Evolutionary conservation across 2,888 invertebrate species (phyloP), one percentile per base, ranked within the genome.

Genomic region (Pteria penguin): DNA sequence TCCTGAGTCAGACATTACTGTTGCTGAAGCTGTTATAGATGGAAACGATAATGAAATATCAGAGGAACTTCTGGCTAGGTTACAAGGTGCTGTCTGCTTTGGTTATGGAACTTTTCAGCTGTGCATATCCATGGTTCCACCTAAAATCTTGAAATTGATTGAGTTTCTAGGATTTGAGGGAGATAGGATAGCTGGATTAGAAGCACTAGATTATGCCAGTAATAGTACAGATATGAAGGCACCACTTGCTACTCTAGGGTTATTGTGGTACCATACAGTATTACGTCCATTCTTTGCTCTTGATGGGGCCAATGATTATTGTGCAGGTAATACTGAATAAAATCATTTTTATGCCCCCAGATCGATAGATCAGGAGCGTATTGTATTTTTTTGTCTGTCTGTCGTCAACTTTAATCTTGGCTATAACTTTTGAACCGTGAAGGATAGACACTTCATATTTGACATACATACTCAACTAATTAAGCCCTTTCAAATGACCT

Each of bases 81-180:
- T 95, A 55, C 94, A 95, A 94, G 94, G 94, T 4, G 94, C 95
- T 0, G 94, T 95, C 4, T 94, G 94, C 84, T 95, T 95, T 88
- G 95, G 95, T 2, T 95, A 95, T 84, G 95, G 95, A 18, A 92
- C 95, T 52, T 94, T 95, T 86, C 95, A 95, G 86, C 90, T 95
- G 71, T 94, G 94, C 79, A 93, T 95, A 68, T 95, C 95, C 5
- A 92, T 95, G 72, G 91, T 95, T 62, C 95, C 95, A 4, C 94
- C 95, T 0, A 91, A 90, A 76, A 86, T 92, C 69, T 79, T 92
- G 36, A 94, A 94, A 29, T 86, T 95, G 62, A 94, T 94, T 3
- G 94, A 94, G 86, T 93, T 95, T 87, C 90, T 95, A 84, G 95
- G 95, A 2, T 95, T 95, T 90, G 94, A 94, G 76, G 95, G 95